A percentile compares a stretch with the other conserved stretches of the same genome.
Conservation (phyloP, 2,113 vertebrate genomes). For the Hypomesus transpacificus region DNA sequence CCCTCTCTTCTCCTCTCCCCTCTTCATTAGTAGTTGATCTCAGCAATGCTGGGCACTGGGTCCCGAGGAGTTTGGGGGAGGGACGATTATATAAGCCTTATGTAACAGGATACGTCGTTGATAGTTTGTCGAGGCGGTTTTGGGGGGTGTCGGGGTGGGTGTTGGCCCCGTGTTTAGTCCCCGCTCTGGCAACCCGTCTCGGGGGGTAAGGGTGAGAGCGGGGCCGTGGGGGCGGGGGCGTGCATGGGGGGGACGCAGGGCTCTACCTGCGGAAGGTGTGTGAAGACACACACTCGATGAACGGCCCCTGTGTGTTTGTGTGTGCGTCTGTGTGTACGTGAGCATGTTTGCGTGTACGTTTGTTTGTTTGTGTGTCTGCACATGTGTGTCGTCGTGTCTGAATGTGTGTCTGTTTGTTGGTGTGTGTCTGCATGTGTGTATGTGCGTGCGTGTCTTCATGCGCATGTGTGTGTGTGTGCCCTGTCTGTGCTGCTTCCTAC, state of each 20-base stretch:
- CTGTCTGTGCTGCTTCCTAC: too few relatives aligned
- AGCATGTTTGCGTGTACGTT: constrained; percentile 17
- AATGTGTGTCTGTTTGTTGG: not conserved
- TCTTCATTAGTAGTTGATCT: constrained; percentile 53
- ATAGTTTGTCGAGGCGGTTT: constrained; percentile 40
- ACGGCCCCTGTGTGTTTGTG: constrained; percentile 1
- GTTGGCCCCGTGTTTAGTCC: not conserved
- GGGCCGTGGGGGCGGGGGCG: too few relatives aligned
- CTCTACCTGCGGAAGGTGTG: too few relatives aligned
- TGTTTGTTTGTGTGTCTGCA: constrained; percentile 23
- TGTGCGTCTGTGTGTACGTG: not conserved
- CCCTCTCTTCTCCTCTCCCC: not conserved
- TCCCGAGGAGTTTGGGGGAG: not conserved
- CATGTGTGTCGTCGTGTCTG: not conserved
- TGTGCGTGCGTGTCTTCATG: not conserved
- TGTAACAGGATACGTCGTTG: constrained; percentile 71
- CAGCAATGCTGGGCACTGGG: constrained; percentile 15
- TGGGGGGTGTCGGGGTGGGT: not conserved
- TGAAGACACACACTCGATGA: not conserved
- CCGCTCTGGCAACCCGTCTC: too few relatives aligned
- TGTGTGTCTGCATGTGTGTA: not conserved
- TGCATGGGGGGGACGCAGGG: too few relatives aligned
- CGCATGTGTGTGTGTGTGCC: not conserved
- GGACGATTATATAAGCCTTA: constrained; percentile 66
- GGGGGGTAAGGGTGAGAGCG: too few relatives aligned